Base-by-base conservation (phyloP, 2,113 vertebrate genomes). In the Seriola dumerili region DNA sequence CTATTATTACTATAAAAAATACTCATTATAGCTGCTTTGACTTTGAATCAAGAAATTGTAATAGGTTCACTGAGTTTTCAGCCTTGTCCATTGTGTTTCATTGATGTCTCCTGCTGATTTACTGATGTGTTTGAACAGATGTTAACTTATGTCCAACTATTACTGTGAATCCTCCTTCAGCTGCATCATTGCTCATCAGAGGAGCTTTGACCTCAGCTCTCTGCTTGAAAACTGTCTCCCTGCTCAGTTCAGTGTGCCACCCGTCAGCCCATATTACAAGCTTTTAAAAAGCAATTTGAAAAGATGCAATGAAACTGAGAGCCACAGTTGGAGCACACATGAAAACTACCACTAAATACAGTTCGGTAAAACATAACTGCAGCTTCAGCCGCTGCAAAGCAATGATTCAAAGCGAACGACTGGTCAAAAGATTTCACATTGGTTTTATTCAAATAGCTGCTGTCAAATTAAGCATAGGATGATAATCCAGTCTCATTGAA, bases 401-500 rank as follows among this genome's bases (percentile, higher is more conserved):
- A 25, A 23, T 63, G 68, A 81, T 75, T 80, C 65, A 78, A 85
- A 69, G 59, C 34, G 72, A 65, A 71, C 0, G 8, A 72, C 48
- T 62, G 62, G 52, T 75, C 75, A 81, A 67, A 69, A 64, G 23
- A 58, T 90, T 92, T 94, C 86, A 93, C 88, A 85, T 90, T 86
- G 62, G 63, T 21, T 94, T 94, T 94, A 93, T 93, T 93, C 67
- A 89, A 90, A 93, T 78, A 88, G 86, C 85, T 89, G 89, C 85
- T 87, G 86, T 87, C 85, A 75, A 52, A 76, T 40, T 83, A 61
- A 77, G 86, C 94, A 80, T 91, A 88, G 94, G 94, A 95, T 72
- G 88, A 94, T 76, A 80, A 94, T 95, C 95, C 95, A 91, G 94
- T 93, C 92, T 95, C 94, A 52, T 82, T 76, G 78, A 87, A 93